A percentile compares a stretch with the other conserved stretches of the same genome.
phyloP scores from a whole-genome alignment of 2,888 invertebrate species.

The Frankliniella fusca region DNA sequence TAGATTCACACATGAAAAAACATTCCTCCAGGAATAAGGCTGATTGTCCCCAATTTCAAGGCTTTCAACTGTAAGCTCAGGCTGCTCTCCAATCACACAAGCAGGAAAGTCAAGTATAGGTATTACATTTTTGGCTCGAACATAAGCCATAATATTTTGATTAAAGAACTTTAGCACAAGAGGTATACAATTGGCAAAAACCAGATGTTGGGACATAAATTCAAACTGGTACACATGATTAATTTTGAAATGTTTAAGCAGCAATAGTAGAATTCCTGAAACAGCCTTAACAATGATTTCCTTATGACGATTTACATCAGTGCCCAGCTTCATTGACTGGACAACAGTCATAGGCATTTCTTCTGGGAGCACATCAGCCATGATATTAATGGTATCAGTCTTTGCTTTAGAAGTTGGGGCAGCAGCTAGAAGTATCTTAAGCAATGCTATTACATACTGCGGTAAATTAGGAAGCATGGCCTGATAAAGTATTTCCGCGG shows the following conservation, averaged over 20 bases:
- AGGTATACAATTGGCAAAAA: constrained; percentile 98
- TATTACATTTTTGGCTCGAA: constrained; percentile 89
- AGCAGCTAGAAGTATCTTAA: constrained; percentile 95
- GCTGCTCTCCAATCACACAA: constrained; percentile 92
- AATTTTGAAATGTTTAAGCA: constrained; percentile 94
- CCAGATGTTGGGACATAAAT: constrained; percentile 96
- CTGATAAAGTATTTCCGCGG: constrained; percentile 79
- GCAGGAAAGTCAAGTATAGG: constrained; percentile 92
- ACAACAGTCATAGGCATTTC: constrained; percentile 96
- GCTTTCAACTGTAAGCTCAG: constrained; percentile 87
- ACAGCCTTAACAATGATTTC: constrained; percentile 97
- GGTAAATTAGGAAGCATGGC: constrained; percentile 94
- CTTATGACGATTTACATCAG: constrained; percentile 97
- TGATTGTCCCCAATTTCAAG: constrained; percentile 80
- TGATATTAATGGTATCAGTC: constrained; percentile 95
- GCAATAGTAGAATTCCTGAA: constrained; percentile 80
- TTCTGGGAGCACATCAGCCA: constrained; percentile 95
- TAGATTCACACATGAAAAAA: constrained; percentile 96
- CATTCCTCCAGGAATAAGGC: constrained; percentile 94
- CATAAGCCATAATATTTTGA: constrained; percentile 92
- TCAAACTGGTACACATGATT: constrained; percentile 99
- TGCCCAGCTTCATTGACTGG: constrained; percentile 90
- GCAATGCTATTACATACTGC: constrained; percentile 93
- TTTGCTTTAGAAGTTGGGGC: constrained; percentile 99
- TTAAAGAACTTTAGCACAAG: constrained; percentile 97